Evolutionary conservation across 2,888 invertebrate species (phyloP).

Genomic region (Orthosia gracilis): DNA sequence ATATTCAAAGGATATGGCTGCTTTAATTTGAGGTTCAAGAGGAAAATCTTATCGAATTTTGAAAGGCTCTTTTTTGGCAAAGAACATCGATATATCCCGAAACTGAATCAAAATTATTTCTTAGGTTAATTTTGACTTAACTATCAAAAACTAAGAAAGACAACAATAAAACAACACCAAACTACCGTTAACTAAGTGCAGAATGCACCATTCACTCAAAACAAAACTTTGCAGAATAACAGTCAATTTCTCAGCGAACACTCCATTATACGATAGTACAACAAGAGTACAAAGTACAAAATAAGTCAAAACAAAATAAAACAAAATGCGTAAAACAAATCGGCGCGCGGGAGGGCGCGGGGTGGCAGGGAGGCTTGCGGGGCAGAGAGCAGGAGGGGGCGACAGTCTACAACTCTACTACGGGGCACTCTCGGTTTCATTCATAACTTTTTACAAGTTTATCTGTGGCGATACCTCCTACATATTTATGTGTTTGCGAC

Average conservation of each 20-base stretch:
- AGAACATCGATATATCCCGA: background rate
- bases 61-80: too few species aligned
- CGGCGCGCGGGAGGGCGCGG: conserved; percentile 74
- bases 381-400: conserved; percentile 66
- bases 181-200: conserved; percentile 12
- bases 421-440: conserved; percentile 90
- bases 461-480: conserved; percentile 90
- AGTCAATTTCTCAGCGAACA: conserved; percentile 51
- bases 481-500: conserved; percentile 90
- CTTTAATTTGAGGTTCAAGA: background rate
- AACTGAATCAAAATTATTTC: background rate
- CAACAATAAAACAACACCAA: conserved; percentile 1
- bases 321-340: conserved; percentile 89
- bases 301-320: conserved; percentile 87
- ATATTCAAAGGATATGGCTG: conserved; percentile 12
- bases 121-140: background rate
- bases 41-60: background rate
- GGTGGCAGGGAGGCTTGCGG: conserved; percentile 58
- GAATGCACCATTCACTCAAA: conserved; percentile 23
- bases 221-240: conserved; percentile 49
- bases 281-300: conserved; percentile 83
- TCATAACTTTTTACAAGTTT: conserved; percentile 92
- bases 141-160: background rate
- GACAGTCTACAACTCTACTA: conserved; percentile 88
- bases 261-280: conserved; percentile 75